phyloP scores from a whole-genome alignment of 35 echinoderm and acorn worm species.

The Heliocidaris tuberculata region DNA sequence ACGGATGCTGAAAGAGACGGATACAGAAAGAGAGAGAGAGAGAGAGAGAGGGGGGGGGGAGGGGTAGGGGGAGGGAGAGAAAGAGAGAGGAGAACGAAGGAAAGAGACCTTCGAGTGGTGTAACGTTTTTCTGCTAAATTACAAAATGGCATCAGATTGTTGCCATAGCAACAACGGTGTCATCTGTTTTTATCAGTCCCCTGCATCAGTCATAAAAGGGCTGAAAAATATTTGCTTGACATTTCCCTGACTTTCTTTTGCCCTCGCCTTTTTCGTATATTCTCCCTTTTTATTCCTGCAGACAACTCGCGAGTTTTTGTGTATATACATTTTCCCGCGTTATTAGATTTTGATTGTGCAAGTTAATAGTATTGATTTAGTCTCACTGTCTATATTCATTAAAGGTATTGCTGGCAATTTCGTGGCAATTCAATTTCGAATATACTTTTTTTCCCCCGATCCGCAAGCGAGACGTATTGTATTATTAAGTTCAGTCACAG shows the following conservation, averaged over 20 bases:
- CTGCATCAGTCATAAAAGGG: background rate
- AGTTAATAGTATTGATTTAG: background rate
- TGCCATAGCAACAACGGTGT: background rate
- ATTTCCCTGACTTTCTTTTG: background rate
- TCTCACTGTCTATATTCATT: background rate
- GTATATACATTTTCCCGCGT: background rate
- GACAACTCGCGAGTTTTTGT: background rate
- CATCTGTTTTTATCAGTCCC: background rate
- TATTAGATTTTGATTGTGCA: background rate
- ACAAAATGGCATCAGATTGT: slow-evolving; percentile 11
- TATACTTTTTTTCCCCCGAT: background rate
- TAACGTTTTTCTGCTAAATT: background rate
- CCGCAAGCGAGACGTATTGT: background rate
- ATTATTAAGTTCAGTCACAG: background rate
- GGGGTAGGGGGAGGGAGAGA: too few species aligned
- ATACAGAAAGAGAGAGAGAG: background rate
- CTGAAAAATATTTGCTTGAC: background rate
- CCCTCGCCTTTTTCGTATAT: background rate
- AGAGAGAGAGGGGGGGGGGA: too few species aligned
- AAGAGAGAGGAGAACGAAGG: background rate
- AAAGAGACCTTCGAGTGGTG: background rate
- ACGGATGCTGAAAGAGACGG: background rate
- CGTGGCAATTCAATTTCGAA: background rate
- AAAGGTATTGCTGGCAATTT: background rate
- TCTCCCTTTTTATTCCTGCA: background rate